Evolutionary conservation across 2,888 invertebrate genomes (phyloP).

Genomic region (Drosophila tripunctata): DNA sequence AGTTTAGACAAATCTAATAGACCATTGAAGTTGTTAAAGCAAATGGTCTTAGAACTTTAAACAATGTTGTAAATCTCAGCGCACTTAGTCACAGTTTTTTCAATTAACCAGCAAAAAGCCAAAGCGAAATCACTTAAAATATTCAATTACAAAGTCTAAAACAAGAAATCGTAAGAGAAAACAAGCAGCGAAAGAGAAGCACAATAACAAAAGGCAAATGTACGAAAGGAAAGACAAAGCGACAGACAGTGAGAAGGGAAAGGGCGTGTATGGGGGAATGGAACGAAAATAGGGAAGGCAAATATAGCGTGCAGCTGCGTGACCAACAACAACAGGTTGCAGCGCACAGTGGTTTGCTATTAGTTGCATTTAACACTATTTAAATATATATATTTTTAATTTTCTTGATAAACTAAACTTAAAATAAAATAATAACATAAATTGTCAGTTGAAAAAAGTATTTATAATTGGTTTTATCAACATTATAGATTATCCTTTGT

Average conservation of each 20-base stretch:
- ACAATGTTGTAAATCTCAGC: constrained; percentile 25
- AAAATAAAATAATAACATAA: not conserved
- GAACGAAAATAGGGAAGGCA: constrained; percentile 6
- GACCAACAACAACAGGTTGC: constrained; percentile 67
- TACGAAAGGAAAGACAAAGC: constrained; percentile 29
- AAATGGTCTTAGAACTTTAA: not conserved
- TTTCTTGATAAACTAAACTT: not conserved
- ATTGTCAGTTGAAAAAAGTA: too few relatives aligned
- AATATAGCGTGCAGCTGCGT: constrained; percentile 42
- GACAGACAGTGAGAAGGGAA: not conserved
- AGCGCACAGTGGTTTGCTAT: constrained; percentile 30
- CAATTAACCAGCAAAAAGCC: constrained; percentile 46
- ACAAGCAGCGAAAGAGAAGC: constrained; percentile 7
- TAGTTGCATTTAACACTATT: too few relatives aligned
- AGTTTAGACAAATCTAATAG: too few relatives aligned
- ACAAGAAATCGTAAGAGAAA: constrained; percentile 12
- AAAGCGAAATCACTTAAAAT: constrained; percentile 71
- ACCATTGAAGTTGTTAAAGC: too few relatives aligned
- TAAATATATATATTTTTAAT: too few relatives aligned
- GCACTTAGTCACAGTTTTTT: constrained; percentile 45
- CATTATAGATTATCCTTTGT: too few relatives aligned
- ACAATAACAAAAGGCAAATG: constrained; percentile 1
- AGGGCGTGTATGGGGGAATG: not conserved
- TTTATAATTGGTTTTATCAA: not conserved
- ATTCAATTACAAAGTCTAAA: constrained; percentile 70